Percentiles rank a stretch among this genome's conserved stretches.
phyloP scores from a whole-genome alignment of 2,888 invertebrate species.

The Auanema freiburgensis region DNA sequence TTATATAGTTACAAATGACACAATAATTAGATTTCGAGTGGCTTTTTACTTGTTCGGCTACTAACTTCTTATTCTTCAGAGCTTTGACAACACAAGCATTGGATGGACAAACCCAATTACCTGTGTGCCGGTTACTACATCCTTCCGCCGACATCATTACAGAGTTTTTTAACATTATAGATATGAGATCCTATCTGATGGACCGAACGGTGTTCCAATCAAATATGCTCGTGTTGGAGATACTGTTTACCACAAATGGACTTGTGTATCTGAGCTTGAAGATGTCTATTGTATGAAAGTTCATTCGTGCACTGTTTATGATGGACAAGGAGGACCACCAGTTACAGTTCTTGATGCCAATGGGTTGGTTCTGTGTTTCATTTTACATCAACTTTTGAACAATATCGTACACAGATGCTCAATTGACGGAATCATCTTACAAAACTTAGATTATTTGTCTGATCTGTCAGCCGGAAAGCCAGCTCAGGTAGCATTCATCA shows the following conservation, averaged over 20 bases:
- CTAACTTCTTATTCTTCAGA: slow-evolving; percentile 25
- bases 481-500: slow-evolving; percentile 31
- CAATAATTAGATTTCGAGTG: too few species aligned
- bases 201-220: slow-evolving; percentile 51
- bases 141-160: neutral
- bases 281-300: slow-evolving; percentile 63
- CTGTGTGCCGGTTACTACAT: slow-evolving; percentile 46
- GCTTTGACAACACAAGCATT: slow-evolving; percentile 52
- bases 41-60: neutral
- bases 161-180: too few species aligned
- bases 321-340: slow-evolving; percentile 62
- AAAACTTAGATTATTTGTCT: slow-evolving; percentile 54
- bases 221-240: slow-evolving; percentile 62
- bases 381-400: neutral
- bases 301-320: slow-evolving; percentile 60
- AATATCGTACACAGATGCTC: slow-evolving; percentile 44
- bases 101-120: slow-evolving; percentile 51
- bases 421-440: slow-evolving; percentile 57
- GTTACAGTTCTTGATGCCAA: slow-evolving; percentile 60
- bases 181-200: slow-evolving; percentile 59
- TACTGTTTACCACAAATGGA: slow-evolving; percentile 56
- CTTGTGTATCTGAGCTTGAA: slow-evolving; percentile 44
- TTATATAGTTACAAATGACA: too few species aligned
- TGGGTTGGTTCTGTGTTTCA: slow-evolving; percentile 32
- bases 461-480: slow-evolving; percentile 60